phyloP scores from a whole-genome alignment of 2,888 invertebrate species.

The Copidosoma aretas region DNA sequence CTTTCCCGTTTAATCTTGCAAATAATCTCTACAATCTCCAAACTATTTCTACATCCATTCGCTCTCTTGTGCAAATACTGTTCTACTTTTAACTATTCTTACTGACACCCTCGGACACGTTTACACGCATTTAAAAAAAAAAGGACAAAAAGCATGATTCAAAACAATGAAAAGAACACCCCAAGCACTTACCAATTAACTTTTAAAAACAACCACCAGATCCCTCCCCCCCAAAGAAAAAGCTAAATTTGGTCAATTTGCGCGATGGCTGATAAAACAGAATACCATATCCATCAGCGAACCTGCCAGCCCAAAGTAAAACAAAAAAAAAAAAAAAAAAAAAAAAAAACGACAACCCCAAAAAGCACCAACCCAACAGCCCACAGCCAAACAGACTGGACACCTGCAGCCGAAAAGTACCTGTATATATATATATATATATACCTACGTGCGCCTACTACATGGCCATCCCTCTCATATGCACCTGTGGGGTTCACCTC shows the following conservation, averaged over 20 bases:
- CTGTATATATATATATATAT: constrained; percentile 5
- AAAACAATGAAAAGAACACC: neutral
- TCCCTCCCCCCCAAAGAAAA: too few relatives aligned
- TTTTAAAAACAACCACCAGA: too few relatives aligned
- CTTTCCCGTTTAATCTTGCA: neutral
- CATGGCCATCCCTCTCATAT: neutral
- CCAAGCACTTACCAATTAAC: too few relatives aligned
- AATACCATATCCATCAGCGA: too few relatives aligned
- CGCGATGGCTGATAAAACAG: too few relatives aligned
- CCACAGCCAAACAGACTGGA: too few relatives aligned
- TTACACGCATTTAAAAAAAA: neutral
- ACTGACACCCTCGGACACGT: constrained; percentile 21
- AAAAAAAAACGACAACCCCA: neutral
- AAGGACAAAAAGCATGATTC: constrained; percentile 1
- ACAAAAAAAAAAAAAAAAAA: neutral
- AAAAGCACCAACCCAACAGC: too few relatives aligned
- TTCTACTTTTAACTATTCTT: constrained; percentile 14
- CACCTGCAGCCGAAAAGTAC: constrained; percentile 39
- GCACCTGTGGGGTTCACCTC: neutral
- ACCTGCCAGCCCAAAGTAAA: too few relatives aligned
- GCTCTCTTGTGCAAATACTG: constrained; percentile 11
- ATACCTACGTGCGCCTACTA: too few relatives aligned
- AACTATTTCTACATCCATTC: constrained; percentile 16
- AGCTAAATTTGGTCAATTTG: too few relatives aligned
- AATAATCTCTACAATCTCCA: too few relatives aligned